phyloP scores from a whole-genome alignment of 2,113 vertebrate species.

The Nanorana parkeri region DNA sequence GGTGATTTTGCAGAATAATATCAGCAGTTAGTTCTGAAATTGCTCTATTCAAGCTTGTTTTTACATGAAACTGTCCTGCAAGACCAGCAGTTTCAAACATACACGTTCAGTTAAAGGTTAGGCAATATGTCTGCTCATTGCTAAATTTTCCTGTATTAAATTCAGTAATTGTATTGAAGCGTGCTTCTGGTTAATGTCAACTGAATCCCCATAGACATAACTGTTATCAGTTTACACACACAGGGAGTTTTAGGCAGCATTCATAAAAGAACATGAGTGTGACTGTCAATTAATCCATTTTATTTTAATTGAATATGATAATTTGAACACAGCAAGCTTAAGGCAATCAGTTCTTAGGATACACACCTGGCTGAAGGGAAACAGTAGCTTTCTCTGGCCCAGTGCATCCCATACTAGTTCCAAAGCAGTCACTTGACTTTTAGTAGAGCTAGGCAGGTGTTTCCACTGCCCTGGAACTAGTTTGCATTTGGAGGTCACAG shows the following conservation, averaged over 20 bases:
- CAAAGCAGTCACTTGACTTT: too few species aligned
- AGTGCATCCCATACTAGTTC: too few species aligned
- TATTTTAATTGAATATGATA: constrained; percentile 43
- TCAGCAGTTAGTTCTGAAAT: constrained; percentile 28
- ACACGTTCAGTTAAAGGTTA: constrained; percentile 34
- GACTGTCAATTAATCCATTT: constrained; percentile 25
- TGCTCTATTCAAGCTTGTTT: constrained; percentile 37
- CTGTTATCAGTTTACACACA: constrained; percentile 34
- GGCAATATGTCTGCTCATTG: constrained; percentile 22
- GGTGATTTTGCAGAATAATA: constrained; percentile 32
- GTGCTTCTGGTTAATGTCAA: constrained; percentile 29
- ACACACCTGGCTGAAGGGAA: too few species aligned
- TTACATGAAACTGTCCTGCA: constrained; percentile 27
- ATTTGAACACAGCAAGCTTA: constrained; percentile 32
- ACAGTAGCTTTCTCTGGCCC: too few species aligned
- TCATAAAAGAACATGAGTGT: constrained; percentile 23
- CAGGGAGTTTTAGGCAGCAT: constrained; percentile 23
- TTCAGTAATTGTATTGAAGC: constrained; percentile 37
- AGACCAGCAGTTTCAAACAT: constrained; percentile 38
- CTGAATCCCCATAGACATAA: constrained; percentile 15
- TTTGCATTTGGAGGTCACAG: too few species aligned
- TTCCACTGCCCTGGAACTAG: too few species aligned
- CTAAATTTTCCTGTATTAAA: constrained; percentile 25
- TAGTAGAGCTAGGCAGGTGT: too few species aligned
- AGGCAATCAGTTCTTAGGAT: not conserved